Percentiles rank a stretch among this genome's conserved stretches.
Conservation (phyloP, 2,797 vertebrate species). For the Sebastes hubbsi region DNA sequence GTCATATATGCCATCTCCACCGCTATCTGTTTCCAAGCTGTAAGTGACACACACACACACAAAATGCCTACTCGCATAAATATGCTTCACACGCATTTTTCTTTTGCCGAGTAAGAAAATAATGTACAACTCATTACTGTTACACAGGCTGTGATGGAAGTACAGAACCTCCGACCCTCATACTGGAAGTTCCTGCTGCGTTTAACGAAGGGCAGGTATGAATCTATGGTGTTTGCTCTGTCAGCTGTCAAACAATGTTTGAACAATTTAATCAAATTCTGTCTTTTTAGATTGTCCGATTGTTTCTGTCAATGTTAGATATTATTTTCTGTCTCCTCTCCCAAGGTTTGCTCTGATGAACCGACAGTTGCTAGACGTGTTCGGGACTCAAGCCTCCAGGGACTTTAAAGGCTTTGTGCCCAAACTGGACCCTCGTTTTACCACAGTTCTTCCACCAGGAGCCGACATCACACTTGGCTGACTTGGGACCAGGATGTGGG, state of each 20-base stretch:
- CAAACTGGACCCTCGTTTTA: slow-evolving; percentile 90
- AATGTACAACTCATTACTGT: background rate
- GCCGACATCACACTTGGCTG: slow-evolving; percentile 74
- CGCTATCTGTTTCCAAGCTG: slow-evolving; percentile 98
- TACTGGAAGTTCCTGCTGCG: slow-evolving; percentile 98
- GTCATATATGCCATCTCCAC: slow-evolving; percentile 96
- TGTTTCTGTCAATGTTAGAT: background rate
- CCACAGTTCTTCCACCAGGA: slow-evolving; percentile 73
- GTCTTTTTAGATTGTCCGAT: background rate
- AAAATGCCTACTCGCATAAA: background rate
- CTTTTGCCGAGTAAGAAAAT: background rate
- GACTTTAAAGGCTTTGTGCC: slow-evolving; percentile 90
- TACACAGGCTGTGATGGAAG: slow-evolving; percentile 95
- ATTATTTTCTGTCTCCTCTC: slow-evolving; percentile 26
- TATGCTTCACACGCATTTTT: background rate
- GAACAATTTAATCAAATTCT: background rate
- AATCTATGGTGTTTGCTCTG: background rate
- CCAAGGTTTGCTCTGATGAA: slow-evolving; percentile 97
- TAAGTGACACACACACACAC: slow-evolving; percentile 77
- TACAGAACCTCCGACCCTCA: slow-evolving; percentile 94
- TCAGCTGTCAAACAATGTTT: background rate
- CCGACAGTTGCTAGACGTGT: slow-evolving; percentile 90
- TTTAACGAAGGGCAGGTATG: slow-evolving; percentile 94
- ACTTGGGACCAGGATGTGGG: slow-evolving; percentile 12
- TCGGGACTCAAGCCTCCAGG: slow-evolving; percentile 93